Conservation (phyloP, 2,113 vertebrate genomes). For the Antennarius striatus region DNA sequence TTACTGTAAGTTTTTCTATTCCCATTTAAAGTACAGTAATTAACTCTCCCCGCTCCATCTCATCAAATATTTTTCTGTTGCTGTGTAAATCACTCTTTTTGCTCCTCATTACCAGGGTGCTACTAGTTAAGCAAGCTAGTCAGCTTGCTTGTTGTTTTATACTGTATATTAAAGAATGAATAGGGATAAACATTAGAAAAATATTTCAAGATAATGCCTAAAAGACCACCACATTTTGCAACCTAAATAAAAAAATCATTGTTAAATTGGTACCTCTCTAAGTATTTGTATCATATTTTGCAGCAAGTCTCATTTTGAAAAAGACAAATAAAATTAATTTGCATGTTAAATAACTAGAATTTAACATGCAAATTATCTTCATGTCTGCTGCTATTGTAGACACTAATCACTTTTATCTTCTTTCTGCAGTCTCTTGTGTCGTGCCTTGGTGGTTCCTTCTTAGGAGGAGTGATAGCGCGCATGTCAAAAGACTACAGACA, state of each 20-base stretch:
- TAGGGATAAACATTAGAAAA: not conserved
- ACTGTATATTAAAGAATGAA: too few species aligned
- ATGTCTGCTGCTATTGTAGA: not conserved
- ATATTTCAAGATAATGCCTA: not conserved
- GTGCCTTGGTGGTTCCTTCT: conserved; percentile 87
- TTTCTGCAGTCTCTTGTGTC: conserved; percentile 84
- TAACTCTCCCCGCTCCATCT: too few species aligned
- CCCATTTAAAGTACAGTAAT: too few species aligned
- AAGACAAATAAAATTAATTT: too few species aligned
- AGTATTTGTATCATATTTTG: not conserved
- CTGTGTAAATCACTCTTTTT: too few species aligned
- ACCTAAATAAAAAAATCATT: conserved; percentile 1
- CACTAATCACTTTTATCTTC: not conserved
- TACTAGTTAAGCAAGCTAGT: too few species aligned
- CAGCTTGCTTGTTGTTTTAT: not conserved
- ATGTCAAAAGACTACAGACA: conserved; percentile 90
- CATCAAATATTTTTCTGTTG: too few species aligned
- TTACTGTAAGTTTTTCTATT: too few species aligned
- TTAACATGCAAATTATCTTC: not conserved
- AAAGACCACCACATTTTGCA: too few species aligned
- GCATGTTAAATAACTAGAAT: too few species aligned
- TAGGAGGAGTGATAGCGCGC: conserved; percentile 84
- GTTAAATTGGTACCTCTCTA: not conserved
- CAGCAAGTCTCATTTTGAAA: not conserved
- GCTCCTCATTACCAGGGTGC: too few species aligned